These are phyloP conservation scores for Cotesia glomerata DNA, from an alignment of 1,140 invertebrate species.

Conservation along the genomic window DNA sequence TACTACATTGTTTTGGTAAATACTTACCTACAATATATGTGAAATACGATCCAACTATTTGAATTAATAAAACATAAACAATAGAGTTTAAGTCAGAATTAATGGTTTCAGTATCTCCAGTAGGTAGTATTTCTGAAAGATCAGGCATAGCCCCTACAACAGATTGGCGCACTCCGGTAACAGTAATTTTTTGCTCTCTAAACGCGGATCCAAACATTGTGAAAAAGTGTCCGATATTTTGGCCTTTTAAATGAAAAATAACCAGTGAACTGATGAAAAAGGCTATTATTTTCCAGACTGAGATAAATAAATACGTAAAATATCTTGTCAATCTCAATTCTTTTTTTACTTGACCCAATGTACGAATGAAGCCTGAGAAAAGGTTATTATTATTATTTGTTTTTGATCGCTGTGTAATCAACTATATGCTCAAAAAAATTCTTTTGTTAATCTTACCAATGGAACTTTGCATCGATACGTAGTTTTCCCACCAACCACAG, in stretches of 20 bases:
- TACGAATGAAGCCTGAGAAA: constrained; percentile 74
- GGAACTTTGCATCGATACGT: constrained; percentile 82
- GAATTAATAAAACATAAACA: constrained; percentile 80
- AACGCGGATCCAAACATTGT: constrained; percentile 77
- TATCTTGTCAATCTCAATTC: constrained; percentile 81
- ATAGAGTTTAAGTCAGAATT: constrained; percentile 74
- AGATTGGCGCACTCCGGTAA: constrained; percentile 72
- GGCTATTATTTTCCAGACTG: constrained; percentile 84
- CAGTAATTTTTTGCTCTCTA: constrained; percentile 77
- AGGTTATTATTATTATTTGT: neutral
- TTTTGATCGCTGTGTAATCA: too few relatives aligned
- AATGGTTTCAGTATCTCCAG: constrained; percentile 74
- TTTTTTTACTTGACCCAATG: constrained; percentile 82
- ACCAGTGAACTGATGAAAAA: constrained; percentile 79
- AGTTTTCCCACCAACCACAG: constrained; percentile 97
- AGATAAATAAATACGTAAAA: constrained; percentile 87
- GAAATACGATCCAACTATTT: constrained; percentile 83
- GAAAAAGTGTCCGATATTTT: constrained; percentile 80
- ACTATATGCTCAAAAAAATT: constrained; percentile 21
- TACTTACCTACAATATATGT: constrained; percentile 84
- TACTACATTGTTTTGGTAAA: neutral
- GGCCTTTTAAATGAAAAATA: constrained; percentile 76
- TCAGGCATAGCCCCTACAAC: constrained; percentile 69
- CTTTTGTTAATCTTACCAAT: constrained; percentile 63
- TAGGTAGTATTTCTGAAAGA: constrained; percentile 73